Evolutionary conservation across 2,797 vertebrate species (phyloP).

Genomic region (Hoplostethus atlanticus): DNA sequence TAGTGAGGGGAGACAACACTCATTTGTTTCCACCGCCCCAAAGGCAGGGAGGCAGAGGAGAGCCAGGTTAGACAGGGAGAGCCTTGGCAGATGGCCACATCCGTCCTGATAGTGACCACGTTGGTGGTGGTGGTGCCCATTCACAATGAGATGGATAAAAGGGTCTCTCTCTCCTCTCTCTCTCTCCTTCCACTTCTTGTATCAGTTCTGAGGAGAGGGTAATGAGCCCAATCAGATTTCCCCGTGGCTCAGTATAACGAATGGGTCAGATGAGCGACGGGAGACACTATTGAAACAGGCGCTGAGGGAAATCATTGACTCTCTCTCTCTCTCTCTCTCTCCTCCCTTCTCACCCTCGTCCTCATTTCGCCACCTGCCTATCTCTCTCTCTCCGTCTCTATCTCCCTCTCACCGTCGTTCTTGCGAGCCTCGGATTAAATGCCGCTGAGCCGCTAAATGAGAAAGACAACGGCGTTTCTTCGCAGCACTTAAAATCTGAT

Average conservation of each 20-base stretch:
- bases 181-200: slow-evolving; percentile 60
- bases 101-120: slow-evolving; percentile 64
- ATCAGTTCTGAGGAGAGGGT: slow-evolving; percentile 77
- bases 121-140: slow-evolving; percentile 55
- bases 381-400: slow-evolving; percentile 2
- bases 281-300: slow-evolving; percentile 77
- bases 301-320: slow-evolving; percentile 77
- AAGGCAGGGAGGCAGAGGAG: slow-evolving; percentile 47
- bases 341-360: slow-evolving; percentile 15
- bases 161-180: slow-evolving; percentile 4
- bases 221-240: slow-evolving; percentile 85
- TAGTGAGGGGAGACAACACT: slow-evolving; percentile 43
- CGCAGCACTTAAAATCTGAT: slow-evolving; percentile 53
- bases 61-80: slow-evolving; percentile 70
- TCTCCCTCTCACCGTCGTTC: slow-evolving; percentile 45
- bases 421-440: slow-evolving; percentile 60
- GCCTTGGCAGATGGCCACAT: slow-evolving; percentile 69
- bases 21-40: slow-evolving; percentile 69
- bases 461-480: slow-evolving; percentile 58
- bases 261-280: slow-evolving; percentile 81
- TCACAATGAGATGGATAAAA: slow-evolving; percentile 66
- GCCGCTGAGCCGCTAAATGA: slow-evolving; percentile 71
- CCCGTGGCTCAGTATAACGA: slow-evolving; percentile 80
- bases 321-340: slow-evolving; percentile 33
- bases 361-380: not conserved